Percentiles rank a stretch among this genome's conserved stretches.
Conservation (phyloP, 2,888 invertebrate genomes). For the Eupithecia vulgata region DNA sequence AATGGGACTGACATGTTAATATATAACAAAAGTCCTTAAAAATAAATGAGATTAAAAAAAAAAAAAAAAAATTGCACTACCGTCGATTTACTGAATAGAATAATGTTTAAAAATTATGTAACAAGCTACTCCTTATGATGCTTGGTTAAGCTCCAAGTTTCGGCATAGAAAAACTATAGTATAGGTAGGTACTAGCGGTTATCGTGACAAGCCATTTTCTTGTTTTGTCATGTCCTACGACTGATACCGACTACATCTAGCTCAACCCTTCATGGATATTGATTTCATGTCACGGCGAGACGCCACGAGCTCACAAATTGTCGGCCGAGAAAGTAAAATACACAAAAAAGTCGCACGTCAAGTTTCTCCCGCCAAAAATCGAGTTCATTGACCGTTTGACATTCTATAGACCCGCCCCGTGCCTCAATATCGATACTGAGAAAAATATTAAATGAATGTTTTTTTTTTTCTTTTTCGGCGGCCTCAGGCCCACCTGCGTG, state of each 20-base stretch:
- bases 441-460: constrained; percentile 40
- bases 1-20: too few species aligned
- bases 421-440: constrained; percentile 48
- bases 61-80: too few species aligned
- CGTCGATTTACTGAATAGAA: too few species aligned
- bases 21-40: too few species aligned
- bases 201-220: neutral
- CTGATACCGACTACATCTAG: neutral
- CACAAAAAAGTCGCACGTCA: constrained; percentile 75
- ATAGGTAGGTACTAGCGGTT: too few species aligned
- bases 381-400: constrained; percentile 80
- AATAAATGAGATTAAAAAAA: too few species aligned
- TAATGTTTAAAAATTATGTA: too few species aligned
- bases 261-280: constrained; percentile 17
- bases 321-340: constrained; percentile 79
- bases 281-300: constrained; percentile 47
- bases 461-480: constrained; percentile 36
- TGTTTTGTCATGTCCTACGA: neutral
- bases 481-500: constrained; percentile 44
- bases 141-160: too few species aligned
- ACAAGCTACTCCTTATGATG: too few species aligned
- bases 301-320: constrained; percentile 39
- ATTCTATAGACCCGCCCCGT: constrained; percentile 65
- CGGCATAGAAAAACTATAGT: too few species aligned
- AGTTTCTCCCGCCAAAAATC: constrained; percentile 82